Evolutionary conservation across 2,113 vertebrate genomes (phyloP).

Genomic region (Alligator mississippiensis): DNA sequence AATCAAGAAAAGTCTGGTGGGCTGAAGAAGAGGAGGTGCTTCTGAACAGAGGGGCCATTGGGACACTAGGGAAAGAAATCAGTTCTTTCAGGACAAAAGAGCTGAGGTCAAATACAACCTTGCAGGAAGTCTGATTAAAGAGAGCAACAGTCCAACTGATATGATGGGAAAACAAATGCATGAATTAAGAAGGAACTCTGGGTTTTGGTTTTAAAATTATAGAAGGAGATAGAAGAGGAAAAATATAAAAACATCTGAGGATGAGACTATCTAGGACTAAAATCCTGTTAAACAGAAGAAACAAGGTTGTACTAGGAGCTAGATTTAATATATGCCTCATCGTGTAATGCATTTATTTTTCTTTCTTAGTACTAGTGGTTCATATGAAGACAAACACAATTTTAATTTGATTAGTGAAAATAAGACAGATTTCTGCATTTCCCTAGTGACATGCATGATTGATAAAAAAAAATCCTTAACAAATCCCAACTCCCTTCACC

Average conservation of each 20-base stretch:
- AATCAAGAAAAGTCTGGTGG: background rate
- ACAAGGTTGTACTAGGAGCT: background rate
- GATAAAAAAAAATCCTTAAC: slow-evolving; percentile 19
- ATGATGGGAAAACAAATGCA: background rate
- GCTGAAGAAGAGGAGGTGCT: background rate
- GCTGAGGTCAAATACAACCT: background rate
- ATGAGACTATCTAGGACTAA: background rate
- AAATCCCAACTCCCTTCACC: slow-evolving; percentile 18
- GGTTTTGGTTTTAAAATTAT: background rate
- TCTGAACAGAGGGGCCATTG: background rate
- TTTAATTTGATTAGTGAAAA: slow-evolving; percentile 65
- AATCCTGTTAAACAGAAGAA: background rate
- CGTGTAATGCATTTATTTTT: background rate
- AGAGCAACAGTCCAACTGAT: accelerated
- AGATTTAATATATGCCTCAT: background rate
- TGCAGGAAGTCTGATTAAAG: background rate
- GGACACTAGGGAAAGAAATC: background rate
- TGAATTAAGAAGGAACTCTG: background rate
- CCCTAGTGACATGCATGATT: slow-evolving; percentile 17
- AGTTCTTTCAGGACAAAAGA: background rate
- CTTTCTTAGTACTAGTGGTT: background rate
- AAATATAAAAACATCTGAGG: background rate
- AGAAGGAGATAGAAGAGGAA: background rate
- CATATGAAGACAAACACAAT: slow-evolving; percentile 32
- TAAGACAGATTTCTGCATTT: slow-evolving; percentile 52